phyloP scores from a whole-genome alignment of 2,797 vertebrate species.

The Lutjanus campechanus region DNA sequence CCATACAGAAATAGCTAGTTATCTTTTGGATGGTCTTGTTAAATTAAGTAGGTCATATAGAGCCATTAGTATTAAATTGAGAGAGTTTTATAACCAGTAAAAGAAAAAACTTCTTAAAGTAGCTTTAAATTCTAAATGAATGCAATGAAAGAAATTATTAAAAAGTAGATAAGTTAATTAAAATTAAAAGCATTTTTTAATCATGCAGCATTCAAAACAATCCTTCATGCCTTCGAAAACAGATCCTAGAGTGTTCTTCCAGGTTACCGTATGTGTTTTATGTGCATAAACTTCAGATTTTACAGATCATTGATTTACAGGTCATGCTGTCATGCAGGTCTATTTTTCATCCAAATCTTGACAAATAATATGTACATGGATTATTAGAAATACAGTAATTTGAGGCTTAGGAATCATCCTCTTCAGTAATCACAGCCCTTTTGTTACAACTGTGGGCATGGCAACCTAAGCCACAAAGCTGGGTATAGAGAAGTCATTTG shows the following conservation, averaged over 20 bases:
- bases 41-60: too few species aligned
- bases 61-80: too few species aligned
- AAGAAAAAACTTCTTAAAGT: too few species aligned
- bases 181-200: not conserved
- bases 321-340: not conserved
- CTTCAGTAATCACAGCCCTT: constrained; percentile 1
- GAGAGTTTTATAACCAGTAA: too few species aligned
- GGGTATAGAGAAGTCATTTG: not conserved
- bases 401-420: not conserved
- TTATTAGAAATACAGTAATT: not conserved
- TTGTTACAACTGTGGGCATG: not conserved
- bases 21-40: too few species aligned
- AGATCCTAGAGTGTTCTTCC: not conserved
- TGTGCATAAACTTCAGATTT: not conserved
- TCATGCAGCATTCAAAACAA: not conserved
- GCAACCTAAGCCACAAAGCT: not conserved
- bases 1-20: too few species aligned
- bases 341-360: not conserved
- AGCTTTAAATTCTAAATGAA: too few species aligned
- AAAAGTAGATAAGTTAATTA: too few species aligned
- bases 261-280: too few species aligned
- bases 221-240: not conserved
- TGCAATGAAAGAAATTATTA: too few species aligned
- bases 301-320: not conserved
- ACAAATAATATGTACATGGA: not conserved